Evolutionary conservation across 2,113 vertebrate species (phyloP), one percentile per base, ranked within the genome.

Genomic region (Fulica atra): DNA sequence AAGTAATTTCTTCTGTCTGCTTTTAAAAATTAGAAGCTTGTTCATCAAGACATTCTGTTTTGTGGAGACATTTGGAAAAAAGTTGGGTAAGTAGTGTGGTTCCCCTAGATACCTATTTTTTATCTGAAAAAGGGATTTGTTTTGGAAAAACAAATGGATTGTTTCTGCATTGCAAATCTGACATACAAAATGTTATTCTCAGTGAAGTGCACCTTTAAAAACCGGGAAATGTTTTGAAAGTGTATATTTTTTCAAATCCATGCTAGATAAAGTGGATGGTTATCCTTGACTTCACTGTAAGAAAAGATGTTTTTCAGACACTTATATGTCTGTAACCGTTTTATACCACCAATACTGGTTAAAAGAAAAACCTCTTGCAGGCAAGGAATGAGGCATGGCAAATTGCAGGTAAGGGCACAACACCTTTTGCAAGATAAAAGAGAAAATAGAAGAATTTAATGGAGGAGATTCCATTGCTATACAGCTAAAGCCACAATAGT

Each of bases 211-310:
- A 28, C 7, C 8, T 87, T 81, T 61, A 23, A 82, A 82, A 69
- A 17, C 6, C 18, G 3, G 1, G 9, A 69, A 76, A 48, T 14
- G 5, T 38, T 74, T 91, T 54, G 1, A 44, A 86, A 65, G 13
- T n/a, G 6, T 12, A 2, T 44, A 44, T 86, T 89, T 86, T 79
- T 25, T 17, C 17, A 81, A 63, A 42, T 56, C 31, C 29, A 66
- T 0, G 0, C 3, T 38, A 63, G 38, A 70, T 71, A n/a, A 81
- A 72, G 21, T 20, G 18, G 16, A 44, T 65, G 2, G 8, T 48
- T 95, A 18, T 92, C 21, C 36, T 85, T 81, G 28, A 70, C 24
- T 81, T 84, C 74, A 80, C 20, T 40, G 28, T 84, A 66, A 66
- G 21, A 84, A 90, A 21, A 89, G 72, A 1, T 9, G 17, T 66